A percentile compares a stretch with the other conserved stretches of the same genome.
phyloP scores from a whole-genome alignment of 1,140 invertebrate species.

The Nylanderia fulva region DNA sequence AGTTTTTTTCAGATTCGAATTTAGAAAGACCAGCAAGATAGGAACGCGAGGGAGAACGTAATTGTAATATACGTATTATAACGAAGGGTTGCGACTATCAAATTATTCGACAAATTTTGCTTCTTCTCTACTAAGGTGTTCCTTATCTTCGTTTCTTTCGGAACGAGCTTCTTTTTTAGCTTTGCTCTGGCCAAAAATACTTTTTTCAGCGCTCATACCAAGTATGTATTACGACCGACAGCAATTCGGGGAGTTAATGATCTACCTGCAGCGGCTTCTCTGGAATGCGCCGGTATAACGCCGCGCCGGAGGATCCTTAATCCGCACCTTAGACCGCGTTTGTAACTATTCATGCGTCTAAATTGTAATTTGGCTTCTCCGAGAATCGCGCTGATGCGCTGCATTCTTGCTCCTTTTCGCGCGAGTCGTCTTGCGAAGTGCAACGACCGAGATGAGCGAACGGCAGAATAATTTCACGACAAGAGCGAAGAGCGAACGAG shows the following conservation, averaged over 20 bases:
- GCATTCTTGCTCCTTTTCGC: constrained; percentile 36
- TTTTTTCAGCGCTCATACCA: constrained; percentile 20
- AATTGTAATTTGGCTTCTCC: constrained; percentile 61
- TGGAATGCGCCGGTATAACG: constrained; percentile 13
- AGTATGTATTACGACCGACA: constrained; percentile 40
- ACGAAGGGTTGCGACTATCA: constrained; percentile 54
- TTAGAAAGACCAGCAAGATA: not conserved
- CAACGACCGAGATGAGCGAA: constrained; percentile 33
- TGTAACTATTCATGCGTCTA: constrained; percentile 43
- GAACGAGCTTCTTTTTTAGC: constrained; percentile 24
- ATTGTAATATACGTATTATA: constrained; percentile 44
- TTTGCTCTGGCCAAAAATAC: not conserved
- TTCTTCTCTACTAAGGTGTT: not conserved
- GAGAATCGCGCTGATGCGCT: constrained; percentile 20
- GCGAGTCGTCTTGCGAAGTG: constrained; percentile 2
- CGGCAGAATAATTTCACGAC: constrained; percentile 30
- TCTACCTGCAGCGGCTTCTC: constrained; percentile 32
- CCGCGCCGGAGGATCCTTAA: constrained; percentile 48
- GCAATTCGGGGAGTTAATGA: constrained; percentile 64
- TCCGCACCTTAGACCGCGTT: constrained; percentile 16
- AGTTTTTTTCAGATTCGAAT: constrained; percentile 16
- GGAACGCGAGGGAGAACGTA: constrained; percentile 37
- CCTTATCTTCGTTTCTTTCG: not conserved
- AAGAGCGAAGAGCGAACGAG: constrained; percentile 11
- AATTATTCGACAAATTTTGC: constrained; percentile 41